Conservation (phyloP, 2,888 invertebrate genomes). For the Chironomus tentans region DNA sequence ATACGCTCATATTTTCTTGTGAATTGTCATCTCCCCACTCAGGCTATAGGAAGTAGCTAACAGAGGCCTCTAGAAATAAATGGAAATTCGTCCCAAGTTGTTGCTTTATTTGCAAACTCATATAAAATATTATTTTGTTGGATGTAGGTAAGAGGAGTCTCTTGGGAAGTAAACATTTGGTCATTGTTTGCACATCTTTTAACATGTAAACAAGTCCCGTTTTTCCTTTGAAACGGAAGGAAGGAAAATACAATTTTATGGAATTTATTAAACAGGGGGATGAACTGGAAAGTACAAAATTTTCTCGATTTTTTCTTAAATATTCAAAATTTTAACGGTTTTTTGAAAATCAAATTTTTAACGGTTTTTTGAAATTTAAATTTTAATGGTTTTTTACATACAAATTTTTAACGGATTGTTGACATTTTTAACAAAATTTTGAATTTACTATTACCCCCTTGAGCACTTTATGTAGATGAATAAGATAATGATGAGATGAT, state of each 20-base stretch:
- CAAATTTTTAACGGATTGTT: too few species aligned
- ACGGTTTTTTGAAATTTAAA: too few species aligned
- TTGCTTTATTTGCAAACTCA: background rate
- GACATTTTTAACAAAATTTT: too few species aligned
- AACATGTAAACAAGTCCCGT: background rate
- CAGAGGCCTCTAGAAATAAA: background rate
- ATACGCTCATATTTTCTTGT: too few species aligned
- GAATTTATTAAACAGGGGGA: too few species aligned
- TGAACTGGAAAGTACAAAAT: too few species aligned
- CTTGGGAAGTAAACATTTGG: slow-evolving; percentile 3
- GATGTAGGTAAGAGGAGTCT: background rate
- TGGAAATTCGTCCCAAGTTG: background rate
- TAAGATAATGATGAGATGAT: background rate
- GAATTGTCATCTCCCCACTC: background rate
- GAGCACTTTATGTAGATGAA: background rate
- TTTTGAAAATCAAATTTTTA: too few species aligned
- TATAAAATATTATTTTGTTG: too few species aligned
- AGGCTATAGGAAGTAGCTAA: background rate
- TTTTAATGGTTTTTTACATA: too few species aligned
- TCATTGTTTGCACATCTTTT: slow-evolving; percentile 7
- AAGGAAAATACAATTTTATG: background rate
- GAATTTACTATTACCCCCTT: too few species aligned
- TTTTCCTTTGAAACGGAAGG: background rate
- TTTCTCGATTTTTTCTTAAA: too few species aligned
- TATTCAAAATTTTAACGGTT: too few species aligned